A percentile compares a stretch with the other conserved stretches of the same genome.
phyloP scores from a whole-genome alignment of 2,888 invertebrate genomes.

The Trachelus tabidus region DNA sequence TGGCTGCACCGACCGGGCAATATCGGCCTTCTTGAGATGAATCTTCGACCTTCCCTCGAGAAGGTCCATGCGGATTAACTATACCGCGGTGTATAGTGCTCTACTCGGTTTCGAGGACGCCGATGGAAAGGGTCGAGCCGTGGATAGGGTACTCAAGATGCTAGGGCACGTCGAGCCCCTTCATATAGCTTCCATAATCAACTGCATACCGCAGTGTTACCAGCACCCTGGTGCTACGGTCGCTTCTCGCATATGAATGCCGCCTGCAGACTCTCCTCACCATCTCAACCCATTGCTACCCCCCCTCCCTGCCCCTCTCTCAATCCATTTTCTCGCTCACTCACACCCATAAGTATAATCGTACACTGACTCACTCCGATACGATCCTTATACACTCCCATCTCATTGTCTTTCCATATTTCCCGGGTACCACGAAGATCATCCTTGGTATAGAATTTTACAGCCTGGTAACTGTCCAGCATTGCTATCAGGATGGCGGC shows the following conservation, averaged over 20 bases:
- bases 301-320: not conserved
- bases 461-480: too few relatives aligned
- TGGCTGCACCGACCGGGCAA: not conserved
- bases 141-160: constrained; percentile 64
- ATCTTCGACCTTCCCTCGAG: constrained; percentile 48
- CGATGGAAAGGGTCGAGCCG: constrained; percentile 33
- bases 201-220: constrained; percentile 66
- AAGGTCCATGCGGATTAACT: constrained; percentile 55
- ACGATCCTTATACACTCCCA: constrained; percentile 7
- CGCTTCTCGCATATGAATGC: constrained; percentile 60
- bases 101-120: constrained; percentile 39
- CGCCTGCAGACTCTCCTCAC: constrained; percentile 37
- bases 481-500: too few relatives aligned
- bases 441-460: too few relatives aligned
- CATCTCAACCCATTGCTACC: constrained; percentile 19
- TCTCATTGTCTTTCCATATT: too few relatives aligned
- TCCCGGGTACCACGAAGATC: too few relatives aligned
- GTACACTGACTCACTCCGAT: not conserved
- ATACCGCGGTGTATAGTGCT: constrained; percentile 44
- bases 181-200: constrained; percentile 66
- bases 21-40: constrained; percentile 54
- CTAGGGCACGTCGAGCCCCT: constrained; percentile 65
- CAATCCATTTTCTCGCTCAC: not conserved
- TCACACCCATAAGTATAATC: not conserved
- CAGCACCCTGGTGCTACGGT: constrained; percentile 50